Percentiles rank a stretch among this genome's conserved stretches.
Conservation (phyloP, 2,797 vertebrate species). For the Poeciliopsis turneri region DNA sequence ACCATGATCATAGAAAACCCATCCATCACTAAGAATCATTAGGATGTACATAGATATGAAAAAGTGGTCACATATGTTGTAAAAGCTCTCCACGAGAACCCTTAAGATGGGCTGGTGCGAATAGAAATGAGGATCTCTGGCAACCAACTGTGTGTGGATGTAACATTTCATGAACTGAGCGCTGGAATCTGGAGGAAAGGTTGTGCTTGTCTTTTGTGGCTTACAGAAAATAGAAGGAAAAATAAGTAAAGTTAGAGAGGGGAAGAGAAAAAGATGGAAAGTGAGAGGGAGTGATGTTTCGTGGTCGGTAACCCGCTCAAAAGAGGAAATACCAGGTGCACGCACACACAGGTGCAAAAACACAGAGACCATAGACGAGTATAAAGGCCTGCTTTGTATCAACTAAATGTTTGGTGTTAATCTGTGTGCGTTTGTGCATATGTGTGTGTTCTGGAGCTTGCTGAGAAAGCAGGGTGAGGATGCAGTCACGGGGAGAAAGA, state of each 20-base stretch:
- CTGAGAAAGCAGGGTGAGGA: conserved; percentile 77
- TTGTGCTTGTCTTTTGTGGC: conserved; percentile 71
- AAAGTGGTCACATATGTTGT: neutral
- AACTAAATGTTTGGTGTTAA: conserved; percentile 73
- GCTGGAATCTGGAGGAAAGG: conserved; percentile 75
- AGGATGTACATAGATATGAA: neutral
- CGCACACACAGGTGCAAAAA: conserved; percentile 81
- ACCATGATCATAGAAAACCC: neutral
- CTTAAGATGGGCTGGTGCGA: neutral
- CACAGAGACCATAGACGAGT: conserved; percentile 72
- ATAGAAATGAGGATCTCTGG: conserved; percentile 10
- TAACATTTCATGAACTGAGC: conserved; percentile 32
- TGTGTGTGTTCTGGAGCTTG: conserved; percentile 68
- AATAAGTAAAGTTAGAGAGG: conserved; percentile 60
- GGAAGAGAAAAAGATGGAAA: conserved; percentile 76
- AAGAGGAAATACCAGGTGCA: conserved; percentile 74
- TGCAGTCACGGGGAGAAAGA: conserved; percentile 70
- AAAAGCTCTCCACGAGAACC: neutral
- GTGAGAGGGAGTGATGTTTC: conserved; percentile 73
- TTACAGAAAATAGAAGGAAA: conserved; percentile 48
- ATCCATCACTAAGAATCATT: neutral
- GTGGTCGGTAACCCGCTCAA: conserved; percentile 74
- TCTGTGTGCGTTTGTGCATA: conserved; percentile 58
- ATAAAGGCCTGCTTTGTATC: conserved; percentile 82
- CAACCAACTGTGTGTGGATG: conserved; percentile 19